phyloP scores from a whole-genome alignment of 2,888 invertebrate genomes.

The Bembecia ichneumoniformis region DNA sequence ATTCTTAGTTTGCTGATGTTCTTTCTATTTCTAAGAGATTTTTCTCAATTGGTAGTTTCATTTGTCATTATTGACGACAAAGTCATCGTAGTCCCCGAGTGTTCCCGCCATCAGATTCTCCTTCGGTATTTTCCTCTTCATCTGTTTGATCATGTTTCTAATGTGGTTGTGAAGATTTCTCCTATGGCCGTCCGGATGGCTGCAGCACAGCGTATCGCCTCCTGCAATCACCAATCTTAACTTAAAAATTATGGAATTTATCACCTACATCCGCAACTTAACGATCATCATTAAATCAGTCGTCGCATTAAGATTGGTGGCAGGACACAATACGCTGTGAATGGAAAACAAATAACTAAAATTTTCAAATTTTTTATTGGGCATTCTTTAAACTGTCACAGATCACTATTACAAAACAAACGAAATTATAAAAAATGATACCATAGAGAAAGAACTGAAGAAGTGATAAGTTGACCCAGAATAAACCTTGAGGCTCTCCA shows the following conservation, averaged over 20 bases:
- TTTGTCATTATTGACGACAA: constrained; percentile 59
- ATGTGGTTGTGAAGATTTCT: constrained; percentile 43
- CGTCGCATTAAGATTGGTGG: constrained; percentile 29
- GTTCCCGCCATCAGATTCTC: constrained; percentile 47
- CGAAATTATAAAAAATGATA: not conserved
- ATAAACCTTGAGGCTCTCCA: constrained; percentile 12
- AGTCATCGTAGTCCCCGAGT: constrained; percentile 52
- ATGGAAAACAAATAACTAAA: not conserved
- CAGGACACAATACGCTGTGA: constrained; percentile 37
- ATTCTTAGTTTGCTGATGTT: no score
- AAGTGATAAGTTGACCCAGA: constrained; percentile 12
- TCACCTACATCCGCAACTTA: constrained; percentile 3
- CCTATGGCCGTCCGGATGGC: constrained; percentile 46
- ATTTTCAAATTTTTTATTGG: not conserved
- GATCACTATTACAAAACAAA: not conserved
- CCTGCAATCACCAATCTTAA: constrained; percentile 59
- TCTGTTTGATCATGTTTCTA: constrained; percentile 33
- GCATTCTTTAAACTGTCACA: not conserved
- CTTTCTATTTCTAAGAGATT: constrained; percentile 4
- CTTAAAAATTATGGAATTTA: constrained; percentile 14
- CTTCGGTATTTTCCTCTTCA: constrained; percentile 40
- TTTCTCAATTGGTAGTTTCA: not conserved
- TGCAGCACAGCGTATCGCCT: constrained; percentile 47
- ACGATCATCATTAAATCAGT: not conserved
- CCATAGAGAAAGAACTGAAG: constrained; percentile 8